Conservation (phyloP, 2,888 invertebrate genomes). For the Keiferia lycopersicella region DNA sequence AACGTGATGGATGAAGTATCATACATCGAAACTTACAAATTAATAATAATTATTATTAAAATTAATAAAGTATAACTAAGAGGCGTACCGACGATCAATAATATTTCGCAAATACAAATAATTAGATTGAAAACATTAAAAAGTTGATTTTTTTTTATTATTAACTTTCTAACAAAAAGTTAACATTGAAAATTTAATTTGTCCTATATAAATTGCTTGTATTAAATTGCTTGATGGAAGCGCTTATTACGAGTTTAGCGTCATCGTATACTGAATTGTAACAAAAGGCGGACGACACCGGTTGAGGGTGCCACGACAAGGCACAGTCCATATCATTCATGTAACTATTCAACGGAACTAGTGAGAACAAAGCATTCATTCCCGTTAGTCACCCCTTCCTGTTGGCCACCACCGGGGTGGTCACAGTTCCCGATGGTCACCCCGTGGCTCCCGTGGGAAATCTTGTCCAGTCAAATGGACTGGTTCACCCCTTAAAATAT, state of each 20-base stretch:
- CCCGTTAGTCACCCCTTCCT: no score
- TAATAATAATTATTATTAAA: neutral
- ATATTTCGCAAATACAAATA: slow-evolving; percentile 9
- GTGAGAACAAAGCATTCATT: no score
- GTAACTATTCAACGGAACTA: no score
- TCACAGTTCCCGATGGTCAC: no score
- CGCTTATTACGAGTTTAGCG: slow-evolving; percentile 8
- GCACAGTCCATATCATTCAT: no score
- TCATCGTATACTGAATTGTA: slow-evolving; percentile 10
- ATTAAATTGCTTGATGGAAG: neutral
- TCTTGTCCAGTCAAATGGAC: no score
- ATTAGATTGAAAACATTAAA: neutral
- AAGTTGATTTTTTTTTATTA: no score
- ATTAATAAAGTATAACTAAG: slow-evolving; percentile 27
- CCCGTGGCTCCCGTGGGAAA: no score
- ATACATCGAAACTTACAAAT: slow-evolving; percentile 31
- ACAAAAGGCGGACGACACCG: neutral
- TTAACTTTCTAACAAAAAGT: no score
- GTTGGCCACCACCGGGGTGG: no score
- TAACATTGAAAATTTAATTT: slow-evolving; percentile 4
- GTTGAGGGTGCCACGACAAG: no score
- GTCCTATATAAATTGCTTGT: slow-evolving; percentile 3
- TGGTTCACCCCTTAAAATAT: no score
- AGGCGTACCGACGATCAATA: slow-evolving; percentile 29
- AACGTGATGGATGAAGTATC: slow-evolving; percentile 26